Base-by-base conservation (phyloP, 30 jellyfish, hydroid and myxozoan genomes). In the Sanderia malayensis region DNA sequence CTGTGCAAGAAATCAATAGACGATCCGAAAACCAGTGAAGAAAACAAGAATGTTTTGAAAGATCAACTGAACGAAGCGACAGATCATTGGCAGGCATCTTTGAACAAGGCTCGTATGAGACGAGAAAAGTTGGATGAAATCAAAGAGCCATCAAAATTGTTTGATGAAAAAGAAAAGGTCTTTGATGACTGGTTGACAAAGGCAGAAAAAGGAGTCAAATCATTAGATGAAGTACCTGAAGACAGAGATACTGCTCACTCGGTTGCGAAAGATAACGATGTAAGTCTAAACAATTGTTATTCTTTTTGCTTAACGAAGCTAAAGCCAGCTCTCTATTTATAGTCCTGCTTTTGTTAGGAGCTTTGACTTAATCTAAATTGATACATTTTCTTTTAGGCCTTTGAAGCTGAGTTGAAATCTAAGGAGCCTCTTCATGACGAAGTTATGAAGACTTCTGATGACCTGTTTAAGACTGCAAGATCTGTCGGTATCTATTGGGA, bases 401-500 rank as follows among this genome's bases (percentile, higher is more conserved):
- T 90, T 30, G 71, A 24, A 13, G 58, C 70, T 8, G 98, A 71
- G 24, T 47, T 90, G 28, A 45, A 76, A 18, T 47, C 60, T 46
- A 29, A 90, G 49, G 84, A 82, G 58, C 90, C 92, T 0, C 81
- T 57, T 19, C 73, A 34, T 67, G 65, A 76, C n/a, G 91, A 83
- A 4, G 45, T 74, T 32, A 70, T 20, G 20, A 53, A 63, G 21
- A 22, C 76, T 1, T 75, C 86, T 22, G 60, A 69, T 18, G 91
- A 70, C 27, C 71, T 90, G 58, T 55, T 71, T 33, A 60, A 49
- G 10, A 60, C 77, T 2, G 98, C 96, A 8, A 47, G 55, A 21
- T 27, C 82, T 23, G 95, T 67, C 0, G 84, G 60, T 7, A 84
- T 71, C 61, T 57, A 32, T 0, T 58, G 81, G 1, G 94, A 90